A percentile compares a stretch with the other conserved stretches of the same genome.
Evolutionary conservation across 1,140 invertebrate species (phyloP).

Genomic region (Nasonia giraulti): DNA sequence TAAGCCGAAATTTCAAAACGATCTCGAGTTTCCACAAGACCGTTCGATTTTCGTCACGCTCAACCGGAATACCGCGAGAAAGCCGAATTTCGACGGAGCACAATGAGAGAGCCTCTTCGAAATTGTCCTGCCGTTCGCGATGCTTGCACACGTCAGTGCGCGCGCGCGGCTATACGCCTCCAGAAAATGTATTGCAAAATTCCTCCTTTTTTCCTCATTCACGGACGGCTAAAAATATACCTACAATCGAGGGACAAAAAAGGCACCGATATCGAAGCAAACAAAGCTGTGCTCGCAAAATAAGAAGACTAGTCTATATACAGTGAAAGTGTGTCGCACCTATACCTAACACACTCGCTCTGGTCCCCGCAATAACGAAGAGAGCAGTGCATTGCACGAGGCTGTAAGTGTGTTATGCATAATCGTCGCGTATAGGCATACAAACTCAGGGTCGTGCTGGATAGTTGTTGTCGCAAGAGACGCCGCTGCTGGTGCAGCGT

Average conservation of each 20-base stretch:
- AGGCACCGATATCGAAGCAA: not conserved
- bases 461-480: not conserved
- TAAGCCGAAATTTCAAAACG: too few relatives aligned
- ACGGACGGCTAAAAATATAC: conserved; percentile 9
- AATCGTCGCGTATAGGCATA: not conserved
- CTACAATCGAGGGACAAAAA: not conserved
- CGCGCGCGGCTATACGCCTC: not conserved
- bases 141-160: too few relatives aligned
- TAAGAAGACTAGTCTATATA: not conserved
- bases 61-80: too few relatives aligned
- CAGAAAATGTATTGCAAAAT: conserved; percentile 24
- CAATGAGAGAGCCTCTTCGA: too few relatives aligned
- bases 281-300: not conserved
- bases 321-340: conserved; percentile 6
- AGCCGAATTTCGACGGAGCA: too few relatives aligned
- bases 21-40: too few relatives aligned
- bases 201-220: not conserved
- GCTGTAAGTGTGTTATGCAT: not conserved
- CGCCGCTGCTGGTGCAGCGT: not conserved
- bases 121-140: not conserved
- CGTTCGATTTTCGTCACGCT: too few relatives aligned
- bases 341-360: not conserved
- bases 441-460: conserved; percentile 10
- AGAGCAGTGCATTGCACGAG: too few relatives aligned
- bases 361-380: not conserved